Conservation (phyloP, 2,797 vertebrate genomes). For the Sebastes cheni region DNA sequence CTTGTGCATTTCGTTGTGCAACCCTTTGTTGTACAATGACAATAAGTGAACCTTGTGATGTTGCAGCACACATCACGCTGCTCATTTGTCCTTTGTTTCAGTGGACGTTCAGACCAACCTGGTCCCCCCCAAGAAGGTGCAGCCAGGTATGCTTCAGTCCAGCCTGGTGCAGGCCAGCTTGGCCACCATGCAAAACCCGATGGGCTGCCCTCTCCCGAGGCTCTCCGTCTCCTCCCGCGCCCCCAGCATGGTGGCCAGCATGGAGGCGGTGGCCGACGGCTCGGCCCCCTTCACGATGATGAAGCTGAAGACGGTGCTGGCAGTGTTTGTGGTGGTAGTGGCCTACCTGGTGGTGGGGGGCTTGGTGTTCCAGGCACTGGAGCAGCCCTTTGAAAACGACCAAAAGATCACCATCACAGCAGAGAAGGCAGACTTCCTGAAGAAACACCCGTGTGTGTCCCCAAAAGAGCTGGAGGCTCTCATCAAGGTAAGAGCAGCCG, state of each 20-base stretch:
- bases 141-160: conserved; percentile 81
- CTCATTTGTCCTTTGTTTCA: conserved; percentile 33
- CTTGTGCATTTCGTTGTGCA: not conserved
- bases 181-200: conserved; percentile 87
- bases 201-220: conserved; percentile 81
- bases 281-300: conserved; percentile 90
- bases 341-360: conserved; percentile 91
- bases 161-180: conserved; percentile 83
- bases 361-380: conserved; percentile 90
- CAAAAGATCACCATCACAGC: conserved; percentile 91
- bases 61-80: not conserved
- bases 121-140: conserved; percentile 82
- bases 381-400: conserved; percentile 93
- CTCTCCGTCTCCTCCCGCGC: conserved; percentile 85
- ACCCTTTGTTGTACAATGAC: not conserved
- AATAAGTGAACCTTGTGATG: not conserved
- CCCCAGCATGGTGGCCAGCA: conserved; percentile 87
- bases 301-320: conserved; percentile 96
- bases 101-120: conserved; percentile 84
- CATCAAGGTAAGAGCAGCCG: conserved; percentile 88
- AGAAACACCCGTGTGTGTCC: conserved; percentile 89
- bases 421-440: conserved; percentile 93
- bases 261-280: conserved; percentile 84
- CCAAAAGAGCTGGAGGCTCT: conserved; percentile 89
- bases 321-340: conserved; percentile 94